Percentiles rank a stretch among this genome's conserved stretches.
These are phyloP conservation scores for Gnatocerus cornutus DNA, from an alignment of 2,888 invertebrate species.

Conservation along the genomic window DNA sequence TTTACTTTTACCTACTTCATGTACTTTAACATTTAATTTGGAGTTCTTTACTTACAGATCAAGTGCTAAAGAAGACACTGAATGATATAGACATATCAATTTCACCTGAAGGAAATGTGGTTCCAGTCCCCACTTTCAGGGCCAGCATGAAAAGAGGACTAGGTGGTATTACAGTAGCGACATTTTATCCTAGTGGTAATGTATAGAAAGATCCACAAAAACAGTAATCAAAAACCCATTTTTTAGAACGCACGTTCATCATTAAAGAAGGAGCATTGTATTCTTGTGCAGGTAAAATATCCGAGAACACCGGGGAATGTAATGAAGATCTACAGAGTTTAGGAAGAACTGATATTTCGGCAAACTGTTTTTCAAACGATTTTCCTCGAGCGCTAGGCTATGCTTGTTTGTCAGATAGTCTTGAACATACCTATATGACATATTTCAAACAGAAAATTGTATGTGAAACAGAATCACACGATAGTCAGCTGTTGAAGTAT, in stretches of 20 bases:
- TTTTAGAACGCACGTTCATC: conserved; percentile 9
- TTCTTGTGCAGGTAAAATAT: neutral
- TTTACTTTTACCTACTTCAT: no score
- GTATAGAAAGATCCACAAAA: neutral
- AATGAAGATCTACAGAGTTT: neutral
- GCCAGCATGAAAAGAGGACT: conserved; percentile 31
- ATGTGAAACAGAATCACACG: conserved; percentile 7
- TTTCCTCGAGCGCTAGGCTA: neutral
- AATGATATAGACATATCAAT: no score
- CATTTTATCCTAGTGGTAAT: conserved; percentile 39
- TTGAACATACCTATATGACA: conserved; percentile 17
- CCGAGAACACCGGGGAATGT: conserved; percentile 2
- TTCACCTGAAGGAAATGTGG: neutral
- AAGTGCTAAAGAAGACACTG: no score
- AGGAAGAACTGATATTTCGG: neutral
- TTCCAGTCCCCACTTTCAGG: neutral
- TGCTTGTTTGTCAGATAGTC: neutral
- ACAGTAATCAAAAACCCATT: conserved; percentile 3
- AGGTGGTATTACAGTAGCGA: conserved; percentile 49
- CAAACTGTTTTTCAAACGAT: conserved; percentile 15
- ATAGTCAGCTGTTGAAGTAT: neutral
- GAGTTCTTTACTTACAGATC: no score
- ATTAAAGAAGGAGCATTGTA: conserved; percentile 2
- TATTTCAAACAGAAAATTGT: conserved; percentile 8
- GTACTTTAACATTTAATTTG: no score